Base-by-base conservation (phyloP, 2,888 invertebrate species). In the Hypselothyrea guttata region DNA sequence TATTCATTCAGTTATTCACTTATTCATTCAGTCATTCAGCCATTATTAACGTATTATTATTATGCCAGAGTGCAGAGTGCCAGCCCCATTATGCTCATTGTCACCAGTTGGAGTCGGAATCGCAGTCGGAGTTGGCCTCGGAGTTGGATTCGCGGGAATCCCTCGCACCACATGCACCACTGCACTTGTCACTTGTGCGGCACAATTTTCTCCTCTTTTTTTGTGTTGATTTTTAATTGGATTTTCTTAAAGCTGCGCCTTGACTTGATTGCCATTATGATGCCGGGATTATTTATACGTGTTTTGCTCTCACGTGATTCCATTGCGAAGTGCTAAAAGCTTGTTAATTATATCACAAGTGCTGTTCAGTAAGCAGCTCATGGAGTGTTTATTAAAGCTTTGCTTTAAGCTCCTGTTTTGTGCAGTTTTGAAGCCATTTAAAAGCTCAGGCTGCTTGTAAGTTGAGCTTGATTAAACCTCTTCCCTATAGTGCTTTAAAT, bases 191-290 rank as follows among this genome's bases (percentile, higher is more conserved):
- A 64, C 64, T 59, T 48, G 46, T 42, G n/a, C n/a, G n/a, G n/a
- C n/a, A 22, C 22, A 22, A 30, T 22, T 47, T 27, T 13, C 37
- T 47, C 40, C 46, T 49, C 11, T 53, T 49, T 51, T 41, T 56
- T 46, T 49, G 33, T 55, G n/a, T 42, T 28, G 47, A 27, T 45
- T 40, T 59, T 81, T 78, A 84, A 79, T 79, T 79, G 78, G 78
- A 79, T 79, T 84, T 79, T 71, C 72, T 79, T 84, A 82, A 79
- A 84, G 83, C 85, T 68, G 77, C 82, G 57, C 58, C 84, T 84
- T 82, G 61, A 71, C 71, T 68, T 67, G 78, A 68, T 81, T 78
- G 71, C 71, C 64, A 75, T 76, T 83, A 68, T 68, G 68, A 75
- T 73, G 47, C 53, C 42, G 66, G 67, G 46, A 41, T 37, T 34